Base-by-base conservation (phyloP, 2,888 invertebrate species). In the Synergus laeviventris region DNA sequence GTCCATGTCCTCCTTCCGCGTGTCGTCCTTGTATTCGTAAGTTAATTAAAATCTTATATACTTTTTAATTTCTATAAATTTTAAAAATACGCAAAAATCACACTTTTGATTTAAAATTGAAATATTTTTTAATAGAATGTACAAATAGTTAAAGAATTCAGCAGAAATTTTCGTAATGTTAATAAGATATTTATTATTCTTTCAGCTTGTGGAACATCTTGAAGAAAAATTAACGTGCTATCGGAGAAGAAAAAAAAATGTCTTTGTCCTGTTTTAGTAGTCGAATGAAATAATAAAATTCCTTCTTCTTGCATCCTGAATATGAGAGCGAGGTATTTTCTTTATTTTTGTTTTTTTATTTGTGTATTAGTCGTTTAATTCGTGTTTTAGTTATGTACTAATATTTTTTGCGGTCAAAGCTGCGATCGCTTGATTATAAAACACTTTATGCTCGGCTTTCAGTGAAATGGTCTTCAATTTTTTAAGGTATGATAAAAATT, bases 11-110 rank as follows among this genome's bases (percentile, higher is more conserved):
- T 78, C 74, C 83, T 79, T 78, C 82, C 80, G 80, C 81, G 77
- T 81, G 81, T 78, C 79, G 79, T 74, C 84, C 85, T 77, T 84
- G 83, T 78, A 79, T 83, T 74, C 62, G 86, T 86, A 78, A 85
- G 84, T 85, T 54, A 49, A 49, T 70, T 18, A n/a, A 24, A 24
- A 66, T 45, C 16, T 24, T 21, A 9, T 21, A 7, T 21, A 18
- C 21, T 59, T 21, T 59, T 59, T 59, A 9, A 59, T 62, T 16
- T 7, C 9, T 38, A 18, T 11, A 18, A 62, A 8, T 36, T 62
- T 36, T 24, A n/a, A 24, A 8, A 59, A 12, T 24, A 59, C 4
- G 12, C 12, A 24, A 11, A 24, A 59, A 1, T 7, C 12, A 21
- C 12, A 59, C 12, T 21, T 12, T 56, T 21, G 11, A 24, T 24